Evolutionary conservation across 2,888 invertebrate genomes (phyloP), one percentile per base, ranked within the genome.

Genomic region (Tipula helvola): DNA sequence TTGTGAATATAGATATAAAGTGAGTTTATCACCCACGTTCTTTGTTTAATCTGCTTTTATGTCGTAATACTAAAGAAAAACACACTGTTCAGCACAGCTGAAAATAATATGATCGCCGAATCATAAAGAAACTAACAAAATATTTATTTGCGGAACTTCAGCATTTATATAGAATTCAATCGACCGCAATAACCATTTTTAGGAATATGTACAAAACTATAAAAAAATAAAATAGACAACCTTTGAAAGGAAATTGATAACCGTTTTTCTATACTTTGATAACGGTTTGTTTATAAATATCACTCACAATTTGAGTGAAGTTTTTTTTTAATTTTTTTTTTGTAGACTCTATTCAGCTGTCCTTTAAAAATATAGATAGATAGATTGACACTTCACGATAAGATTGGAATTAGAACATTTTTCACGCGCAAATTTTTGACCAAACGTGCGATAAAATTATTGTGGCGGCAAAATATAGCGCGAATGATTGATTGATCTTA

Each of bases 401-500:
- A 18, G 28, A 18, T 28, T 71, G 28, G 28, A 28, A 71, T 71
- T 71, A 18, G 28, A 28, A 1, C 28, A 71, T 28, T 71, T 28
- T 18, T 71, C 18, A 71, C 71, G 71, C 28, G 71, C 71, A 28
- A 71, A 28, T 71, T 71, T 52, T 71, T 71, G 71, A 18, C 52
- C 52, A 52, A 52, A 52, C 16, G 4, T 52, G n/a, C 16, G 5
- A 8, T 28, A 71, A 28, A 71, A 71, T 16, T 18, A 28, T 71
- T 28, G 28, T 28, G 28, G 71, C 28, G 28, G 71, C 71, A 71
- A 71, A 71, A 71, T 71, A 71, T 71, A 28, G 18, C 28, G 10
- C 71, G 71, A 71, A 71, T 71, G 71, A 71, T 71, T 71, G 71
- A 71, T 71, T 71, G 71, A 71, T 71, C 71, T 71, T 71, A 71